These are phyloP conservation scores for Autographa pulchrina DNA, from an alignment of 2,888 invertebrate species.

Conservation along the genomic window DNA sequence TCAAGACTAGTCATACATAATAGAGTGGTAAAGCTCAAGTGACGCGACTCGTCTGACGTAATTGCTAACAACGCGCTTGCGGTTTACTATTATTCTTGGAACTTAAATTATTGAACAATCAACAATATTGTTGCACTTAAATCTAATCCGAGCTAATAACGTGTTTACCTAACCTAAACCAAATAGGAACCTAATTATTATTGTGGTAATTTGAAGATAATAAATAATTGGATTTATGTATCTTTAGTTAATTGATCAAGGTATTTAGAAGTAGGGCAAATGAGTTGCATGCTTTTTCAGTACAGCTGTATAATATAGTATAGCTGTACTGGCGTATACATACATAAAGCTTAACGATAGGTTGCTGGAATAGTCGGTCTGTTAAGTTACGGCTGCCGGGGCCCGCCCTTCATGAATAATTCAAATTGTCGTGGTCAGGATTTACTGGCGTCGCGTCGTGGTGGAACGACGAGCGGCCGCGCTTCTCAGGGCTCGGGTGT, in stretches of 20 bases:
- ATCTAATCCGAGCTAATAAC: conserved; percentile 65
- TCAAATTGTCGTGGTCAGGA: conserved; percentile 74
- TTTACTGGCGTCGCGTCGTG: conserved; percentile 68
- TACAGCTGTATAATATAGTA: conserved; percentile 16
- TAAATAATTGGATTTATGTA: conserved; percentile 31
- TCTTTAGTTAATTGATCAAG: conserved; percentile 24
- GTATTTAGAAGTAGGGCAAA: conserved; percentile 17
- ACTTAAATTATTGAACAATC: conserved; percentile 63
- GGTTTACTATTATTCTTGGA: conserved; percentile 64
- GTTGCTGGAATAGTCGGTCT: conserved; percentile 55
- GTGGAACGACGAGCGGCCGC: conserved; percentile 56
- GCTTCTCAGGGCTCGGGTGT: conserved; percentile 63
- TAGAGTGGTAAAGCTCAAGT: conserved; percentile 57
- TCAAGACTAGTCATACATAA: conserved; percentile 54
- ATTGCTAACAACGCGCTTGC: conserved; percentile 45
- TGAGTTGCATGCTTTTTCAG: conserved; percentile 16
- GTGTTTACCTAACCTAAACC: conserved; percentile 56
- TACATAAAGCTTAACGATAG: conserved; percentile 35
- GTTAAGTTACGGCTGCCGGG: conserved; percentile 53
- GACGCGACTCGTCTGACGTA: conserved; percentile 61
- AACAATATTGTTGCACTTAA: conserved; percentile 72
- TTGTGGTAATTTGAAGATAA: conserved; percentile 1
- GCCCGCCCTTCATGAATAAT: conserved; percentile 80
- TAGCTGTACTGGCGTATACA: conserved; percentile 14
- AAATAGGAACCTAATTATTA: neutral